Percentiles rank a stretch among this genome's conserved stretches.
Evolutionary conservation across 2,113 vertebrate species (phyloP).

Genomic region (Alligator sinensis): DNA sequence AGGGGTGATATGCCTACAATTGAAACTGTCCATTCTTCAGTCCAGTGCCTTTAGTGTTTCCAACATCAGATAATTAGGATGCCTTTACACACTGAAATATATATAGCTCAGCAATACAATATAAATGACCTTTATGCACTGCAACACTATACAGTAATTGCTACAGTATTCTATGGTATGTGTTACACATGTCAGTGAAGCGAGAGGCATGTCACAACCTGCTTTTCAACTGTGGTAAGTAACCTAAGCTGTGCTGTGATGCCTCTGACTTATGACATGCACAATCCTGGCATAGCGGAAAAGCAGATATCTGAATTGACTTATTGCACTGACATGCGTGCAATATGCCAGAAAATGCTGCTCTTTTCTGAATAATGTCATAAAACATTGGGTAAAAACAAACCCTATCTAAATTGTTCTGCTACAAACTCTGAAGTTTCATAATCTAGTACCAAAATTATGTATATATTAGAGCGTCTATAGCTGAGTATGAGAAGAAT

Average conservation of each 20-base stretch:
- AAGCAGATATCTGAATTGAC: conserved; percentile 20
- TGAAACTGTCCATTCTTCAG: not conserved
- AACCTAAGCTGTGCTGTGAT: not conserved
- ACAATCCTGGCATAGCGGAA: not conserved
- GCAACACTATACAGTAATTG: not conserved
- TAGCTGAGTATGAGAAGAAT: not conserved
- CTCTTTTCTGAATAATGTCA: not conserved
- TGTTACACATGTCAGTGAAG: not conserved
- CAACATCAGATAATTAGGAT: not conserved
- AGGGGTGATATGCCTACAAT: not conserved
- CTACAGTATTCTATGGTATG: rapidly evolving
- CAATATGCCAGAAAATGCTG: not conserved
- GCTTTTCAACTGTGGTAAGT: rapidly evolving
- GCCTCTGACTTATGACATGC: rapidly evolving
- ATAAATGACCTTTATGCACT: conserved; percentile 14
- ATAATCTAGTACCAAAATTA: not conserved
- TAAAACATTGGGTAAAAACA: not conserved
- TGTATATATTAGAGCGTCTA: not conserved
- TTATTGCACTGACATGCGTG: rapidly evolving
- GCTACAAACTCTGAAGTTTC: not conserved
- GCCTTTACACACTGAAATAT: conserved; percentile 40
- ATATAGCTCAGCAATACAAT: conserved; percentile 54
- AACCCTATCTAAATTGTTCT: not conserved
- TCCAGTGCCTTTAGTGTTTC: not conserved
- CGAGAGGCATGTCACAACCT: not conserved